Conservation (phyloP, 2,113 vertebrate genomes). For the Lanius collurio region DNA sequence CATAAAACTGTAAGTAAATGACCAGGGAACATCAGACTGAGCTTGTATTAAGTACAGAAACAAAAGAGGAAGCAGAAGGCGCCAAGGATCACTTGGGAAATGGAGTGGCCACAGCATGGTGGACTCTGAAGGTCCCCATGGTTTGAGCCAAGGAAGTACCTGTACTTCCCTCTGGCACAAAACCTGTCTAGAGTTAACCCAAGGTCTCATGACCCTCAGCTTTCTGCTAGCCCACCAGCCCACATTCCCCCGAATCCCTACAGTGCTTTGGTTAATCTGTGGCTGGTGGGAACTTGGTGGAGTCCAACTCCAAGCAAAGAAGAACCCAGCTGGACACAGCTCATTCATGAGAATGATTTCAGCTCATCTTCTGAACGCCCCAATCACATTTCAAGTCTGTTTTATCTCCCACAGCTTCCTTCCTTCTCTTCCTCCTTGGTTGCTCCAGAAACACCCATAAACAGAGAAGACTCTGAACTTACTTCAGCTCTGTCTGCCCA, state of each 20-base stretch:
- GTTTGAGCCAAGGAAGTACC: not conserved
- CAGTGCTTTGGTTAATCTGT: not conserved
- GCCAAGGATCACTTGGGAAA: not conserved
- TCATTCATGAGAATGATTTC: not conserved
- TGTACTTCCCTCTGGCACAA: not conserved
- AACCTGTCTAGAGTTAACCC: not conserved
- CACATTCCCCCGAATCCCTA: rapidly evolving
- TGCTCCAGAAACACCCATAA: not conserved
- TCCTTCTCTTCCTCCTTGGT: not conserved
- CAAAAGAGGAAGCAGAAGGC: not conserved
- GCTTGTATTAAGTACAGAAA: not conserved
- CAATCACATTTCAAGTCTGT: not conserved
- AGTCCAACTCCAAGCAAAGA: not conserved
- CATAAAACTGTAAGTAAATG: not conserved
- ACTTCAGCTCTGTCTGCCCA: conserved; percentile 94
- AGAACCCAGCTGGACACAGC: not conserved
- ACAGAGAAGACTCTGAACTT: conserved; percentile 59
- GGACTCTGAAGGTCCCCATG: not conserved
- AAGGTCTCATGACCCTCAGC: not conserved
- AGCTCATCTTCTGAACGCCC: not conserved
- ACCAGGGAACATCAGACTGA: not conserved
- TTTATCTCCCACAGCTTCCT: not conserved
- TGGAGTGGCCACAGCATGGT: not conserved
- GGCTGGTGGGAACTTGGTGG: not conserved
- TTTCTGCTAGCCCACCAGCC: not conserved